Evolutionary conservation across 1,140 invertebrate species (phyloP), one percentile per base, ranked within the genome.

Genomic region (Neodiprion lecontei): DNA sequence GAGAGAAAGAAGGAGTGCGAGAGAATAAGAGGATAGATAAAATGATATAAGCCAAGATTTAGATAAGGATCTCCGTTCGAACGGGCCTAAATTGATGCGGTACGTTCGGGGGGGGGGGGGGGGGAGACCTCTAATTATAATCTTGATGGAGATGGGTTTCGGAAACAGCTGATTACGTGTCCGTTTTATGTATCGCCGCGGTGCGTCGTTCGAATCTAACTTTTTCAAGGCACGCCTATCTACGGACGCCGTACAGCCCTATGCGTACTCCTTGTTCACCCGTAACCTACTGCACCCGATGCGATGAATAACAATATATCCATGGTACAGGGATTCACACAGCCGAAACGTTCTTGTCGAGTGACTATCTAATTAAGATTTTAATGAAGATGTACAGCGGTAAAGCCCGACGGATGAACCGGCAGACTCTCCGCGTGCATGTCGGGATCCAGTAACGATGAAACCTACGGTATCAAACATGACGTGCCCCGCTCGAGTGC

Each of bases 61-160:
- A 78, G 79, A 82, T 80, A 78, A 77, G 73, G 48, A 78, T 76
- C 79, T 80, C 67, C 11, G 11, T 61, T 61, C 53, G 53, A 61
- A 61, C 9, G 53, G 73, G 68, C 69, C 74, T 67, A 48, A 50
- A 70, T 71, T 53, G 66, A 48, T 69, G 67, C 10, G 17, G 61
- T 69, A 14, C 61, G 70, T 48, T 21, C 53, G 65, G 72, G 80
- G 79, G 75, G 75, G 75, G 69, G 65, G 72, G 80, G 79, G 75
- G 75, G 75, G 69, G 61, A 65, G 77, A 74, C 71, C 72, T 69
- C 69, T 72, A 75, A 76, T 79, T 76, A 77, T 76, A 77, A 76
- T 78, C 74, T 77, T 75, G 73, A 77, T 77, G 73, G 40, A 75
- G 80, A 81, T 81, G 67, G 65, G 48, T 49, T 9, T 47, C 66